A percentile compares a stretch with the other conserved stretches of the same genome.
phyloP scores from a whole-genome alignment of 2,888 invertebrate species.

The Leptinotarsa tumamoca region DNA sequence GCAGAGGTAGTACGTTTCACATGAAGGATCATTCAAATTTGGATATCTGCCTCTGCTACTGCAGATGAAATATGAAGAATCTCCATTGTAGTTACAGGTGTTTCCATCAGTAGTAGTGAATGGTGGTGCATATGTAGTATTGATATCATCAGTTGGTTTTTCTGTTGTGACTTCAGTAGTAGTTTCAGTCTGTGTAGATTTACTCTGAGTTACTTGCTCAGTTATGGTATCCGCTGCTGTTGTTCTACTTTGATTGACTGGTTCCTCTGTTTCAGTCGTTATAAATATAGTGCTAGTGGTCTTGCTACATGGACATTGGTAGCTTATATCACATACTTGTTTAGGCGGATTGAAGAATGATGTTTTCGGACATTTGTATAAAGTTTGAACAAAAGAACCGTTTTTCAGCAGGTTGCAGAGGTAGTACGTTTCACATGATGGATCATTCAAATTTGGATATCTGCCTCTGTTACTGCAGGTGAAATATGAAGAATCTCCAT shows the following conservation, averaged over 20 bases:
- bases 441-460: constrained; percentile 50
- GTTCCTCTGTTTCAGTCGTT: not conserved
- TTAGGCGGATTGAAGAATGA: constrained; percentile 64
- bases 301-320: constrained; percentile 59
- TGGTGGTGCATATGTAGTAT: not conserved
- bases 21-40: constrained; percentile 49
- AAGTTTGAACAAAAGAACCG: constrained; percentile 40
- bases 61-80: not conserved
- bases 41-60: not conserved
- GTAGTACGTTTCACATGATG: constrained; percentile 53
- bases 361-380: constrained; percentile 15
- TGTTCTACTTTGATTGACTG: not conserved
- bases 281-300: not conserved
- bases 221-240: not conserved
- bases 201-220: not conserved
- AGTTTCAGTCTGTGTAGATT: not conserved
- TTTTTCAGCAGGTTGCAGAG: constrained; percentile 48
- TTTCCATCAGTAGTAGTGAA: not conserved
- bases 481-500: constrained; percentile 35
- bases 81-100: not conserved
- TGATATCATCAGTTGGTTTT: not conserved
- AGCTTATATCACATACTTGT: constrained; percentile 64
- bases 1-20: constrained; percentile 65
- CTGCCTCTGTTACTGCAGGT: constrained; percentile 41
- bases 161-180: not conserved